These are phyloP conservation scores for Eristalis pertinax DNA, from an alignment of 2,888 invertebrate genomes.

Conservation along the genomic window DNA sequence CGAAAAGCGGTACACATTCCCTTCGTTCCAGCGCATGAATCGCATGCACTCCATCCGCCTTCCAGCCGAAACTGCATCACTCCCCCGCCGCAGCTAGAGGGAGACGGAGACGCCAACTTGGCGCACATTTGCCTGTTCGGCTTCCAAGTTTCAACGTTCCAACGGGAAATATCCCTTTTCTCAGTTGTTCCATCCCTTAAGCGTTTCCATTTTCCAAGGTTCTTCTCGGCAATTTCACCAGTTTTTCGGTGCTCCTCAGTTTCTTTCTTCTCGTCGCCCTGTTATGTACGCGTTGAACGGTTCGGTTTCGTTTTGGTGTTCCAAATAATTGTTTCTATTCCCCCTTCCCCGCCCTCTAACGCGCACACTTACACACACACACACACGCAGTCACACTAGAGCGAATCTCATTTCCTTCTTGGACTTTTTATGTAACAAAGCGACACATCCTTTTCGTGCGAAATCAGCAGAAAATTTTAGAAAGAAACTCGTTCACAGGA, in stretches of 20 bases:
- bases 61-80: slow-evolving; percentile 11
- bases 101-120: background rate
- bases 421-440: slow-evolving; percentile 58
- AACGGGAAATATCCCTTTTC: slow-evolving; percentile 60
- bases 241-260: slow-evolving; percentile 37
- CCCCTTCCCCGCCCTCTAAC: background rate
- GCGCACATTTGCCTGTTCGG: background rate
- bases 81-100: background rate
- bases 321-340: slow-evolving; percentile 53
- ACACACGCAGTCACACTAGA: background rate
- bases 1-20: background rate
- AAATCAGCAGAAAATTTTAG: background rate
- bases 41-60: background rate
- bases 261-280: slow-evolving; percentile 59
- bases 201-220: slow-evolving; percentile 35
- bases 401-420: slow-evolving; percentile 43
- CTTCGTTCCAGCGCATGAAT: background rate
- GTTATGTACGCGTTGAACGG: slow-evolving; percentile 47
- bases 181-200: slow-evolving; percentile 34
- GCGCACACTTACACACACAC: background rate
- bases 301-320: slow-evolving; percentile 64
- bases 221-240: slow-evolving; percentile 12
- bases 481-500: background rate
- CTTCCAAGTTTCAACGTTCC: background rate
- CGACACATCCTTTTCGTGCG: background rate